Conservation (phyloP, 1,140 invertebrate species). For the Scaptomyza montana region DNA sequence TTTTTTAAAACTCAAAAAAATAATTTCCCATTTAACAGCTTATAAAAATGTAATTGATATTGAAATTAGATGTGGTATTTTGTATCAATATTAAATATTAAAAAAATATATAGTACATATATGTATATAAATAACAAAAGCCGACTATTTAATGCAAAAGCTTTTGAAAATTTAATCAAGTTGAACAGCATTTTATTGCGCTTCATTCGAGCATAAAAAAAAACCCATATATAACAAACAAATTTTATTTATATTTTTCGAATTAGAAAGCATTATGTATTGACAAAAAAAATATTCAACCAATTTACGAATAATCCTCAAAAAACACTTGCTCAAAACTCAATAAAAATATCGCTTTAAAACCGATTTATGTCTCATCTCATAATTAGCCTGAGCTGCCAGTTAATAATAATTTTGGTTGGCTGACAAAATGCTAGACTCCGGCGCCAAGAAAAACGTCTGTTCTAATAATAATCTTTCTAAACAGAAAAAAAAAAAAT, state of each 20-base stretch:
- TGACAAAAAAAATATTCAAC: background rate
- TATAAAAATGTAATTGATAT: background rate
- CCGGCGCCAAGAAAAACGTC: constrained; percentile 55
- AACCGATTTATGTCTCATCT: background rate
- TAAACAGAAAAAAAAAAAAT: background rate
- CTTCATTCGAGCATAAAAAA: too few relatives aligned
- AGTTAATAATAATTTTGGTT: constrained; percentile 28
- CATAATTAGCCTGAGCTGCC: constrained; percentile 24
- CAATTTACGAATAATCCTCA: background rate
- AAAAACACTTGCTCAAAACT: background rate
- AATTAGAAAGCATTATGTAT: background rate
- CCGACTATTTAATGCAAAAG: too few relatives aligned
- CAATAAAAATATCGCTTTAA: background rate
- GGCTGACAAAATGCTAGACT: constrained; percentile 39
- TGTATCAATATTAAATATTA: background rate
- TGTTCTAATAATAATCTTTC: constrained; percentile 64
- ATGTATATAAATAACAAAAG: background rate
- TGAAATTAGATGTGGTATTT: background rate
- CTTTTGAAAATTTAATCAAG: background rate
- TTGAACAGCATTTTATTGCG: background rate
- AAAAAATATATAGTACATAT: too few relatives aligned
- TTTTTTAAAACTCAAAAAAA: too few relatives aligned
- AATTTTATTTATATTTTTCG: background rate
- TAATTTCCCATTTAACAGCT: too few relatives aligned
- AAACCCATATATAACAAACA: background rate